Percentiles rank a stretch among this genome's conserved stretches.
phyloP scores from a whole-genome alignment of 2,113 vertebrate genomes.

The Sinocyclocheilus rhinocerous region DNA sequence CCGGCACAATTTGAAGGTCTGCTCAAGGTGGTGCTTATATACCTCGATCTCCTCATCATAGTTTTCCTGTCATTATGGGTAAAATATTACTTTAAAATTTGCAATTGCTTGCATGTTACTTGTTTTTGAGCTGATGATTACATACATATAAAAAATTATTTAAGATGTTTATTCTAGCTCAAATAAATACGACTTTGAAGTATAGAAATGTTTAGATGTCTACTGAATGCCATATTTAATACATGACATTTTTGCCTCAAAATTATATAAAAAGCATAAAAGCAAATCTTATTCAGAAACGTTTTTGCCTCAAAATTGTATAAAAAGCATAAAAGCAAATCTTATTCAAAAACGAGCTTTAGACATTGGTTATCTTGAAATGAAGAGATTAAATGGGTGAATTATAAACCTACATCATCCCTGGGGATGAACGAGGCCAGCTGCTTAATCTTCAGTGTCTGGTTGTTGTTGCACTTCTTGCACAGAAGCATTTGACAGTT shows the following conservation, averaged over 20 bases:
- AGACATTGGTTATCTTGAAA: not conserved
- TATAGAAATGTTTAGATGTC: no score
- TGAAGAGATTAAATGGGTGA: not conserved
- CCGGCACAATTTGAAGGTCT: constrained; percentile 94
- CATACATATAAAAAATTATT: not conserved
- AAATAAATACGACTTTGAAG: no score
- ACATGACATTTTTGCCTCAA: no score
- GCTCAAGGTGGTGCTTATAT: constrained; percentile 93
- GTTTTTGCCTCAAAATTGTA: no score
- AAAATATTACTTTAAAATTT: not conserved
- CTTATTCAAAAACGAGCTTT: no score
- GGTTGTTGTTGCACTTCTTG: constrained; percentile 91
- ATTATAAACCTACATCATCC: constrained; percentile 82
- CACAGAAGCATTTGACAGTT: constrained; percentile 95
- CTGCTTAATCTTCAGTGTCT: constrained; percentile 91
- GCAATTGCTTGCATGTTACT: not conserved
- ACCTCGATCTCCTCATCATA: constrained; percentile 96
- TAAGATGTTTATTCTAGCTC: no score
- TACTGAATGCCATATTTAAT: no score
- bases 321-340: no score
- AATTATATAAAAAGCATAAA: no score
- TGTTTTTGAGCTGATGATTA: not conserved
- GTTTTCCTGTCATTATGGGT: constrained; percentile 76
- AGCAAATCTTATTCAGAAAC: no score
- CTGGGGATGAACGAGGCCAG: constrained; percentile 89